phyloP scores from a whole-genome alignment of 2,113 vertebrate genomes.

The Antechinus stuartii region DNA sequence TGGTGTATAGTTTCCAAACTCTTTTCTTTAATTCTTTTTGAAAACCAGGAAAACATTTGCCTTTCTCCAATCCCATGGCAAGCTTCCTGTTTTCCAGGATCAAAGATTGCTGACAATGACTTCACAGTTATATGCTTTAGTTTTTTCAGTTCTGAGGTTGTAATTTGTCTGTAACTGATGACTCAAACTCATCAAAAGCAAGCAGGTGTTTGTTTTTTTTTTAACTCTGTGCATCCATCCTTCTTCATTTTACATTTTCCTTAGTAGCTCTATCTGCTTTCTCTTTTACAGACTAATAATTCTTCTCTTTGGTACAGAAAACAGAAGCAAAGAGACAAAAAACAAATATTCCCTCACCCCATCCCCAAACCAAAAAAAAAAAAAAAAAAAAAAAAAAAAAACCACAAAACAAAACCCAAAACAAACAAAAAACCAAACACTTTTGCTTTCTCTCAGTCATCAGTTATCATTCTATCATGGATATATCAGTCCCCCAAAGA shows the following conservation, averaged over 20 bases:
- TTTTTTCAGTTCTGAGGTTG: not conserved
- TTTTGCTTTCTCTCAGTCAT: not conserved
- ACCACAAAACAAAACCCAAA: too few relatives aligned
- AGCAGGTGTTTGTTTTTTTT: not conserved
- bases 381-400: too few relatives aligned
- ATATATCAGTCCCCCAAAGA: too few relatives aligned
- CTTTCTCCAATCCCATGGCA: too few relatives aligned
- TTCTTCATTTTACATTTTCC: not conserved
- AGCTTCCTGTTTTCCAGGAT: not conserved
- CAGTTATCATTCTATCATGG: not conserved
- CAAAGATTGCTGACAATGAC: not conserved
- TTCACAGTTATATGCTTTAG: not conserved
- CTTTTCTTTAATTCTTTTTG: not conserved
- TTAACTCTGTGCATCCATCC: too few relatives aligned
- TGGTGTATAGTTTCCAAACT: not conserved
- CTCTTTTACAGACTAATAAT: not conserved
- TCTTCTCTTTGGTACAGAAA: not conserved
- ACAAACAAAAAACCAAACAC: too few relatives aligned
- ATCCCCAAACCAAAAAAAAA: too few relatives aligned
- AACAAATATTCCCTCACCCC: too few relatives aligned
- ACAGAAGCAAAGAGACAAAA: not conserved
- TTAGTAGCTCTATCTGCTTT: not conserved
- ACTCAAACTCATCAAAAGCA: not conserved
- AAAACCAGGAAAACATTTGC: too few relatives aligned
- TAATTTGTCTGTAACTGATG: not conserved